A percentile compares a stretch with the other conserved stretches of the same genome.
These are phyloP conservation scores for Calliphora vomitoria DNA, from an alignment of 2,888 invertebrate species.

Conservation along the genomic window DNA sequence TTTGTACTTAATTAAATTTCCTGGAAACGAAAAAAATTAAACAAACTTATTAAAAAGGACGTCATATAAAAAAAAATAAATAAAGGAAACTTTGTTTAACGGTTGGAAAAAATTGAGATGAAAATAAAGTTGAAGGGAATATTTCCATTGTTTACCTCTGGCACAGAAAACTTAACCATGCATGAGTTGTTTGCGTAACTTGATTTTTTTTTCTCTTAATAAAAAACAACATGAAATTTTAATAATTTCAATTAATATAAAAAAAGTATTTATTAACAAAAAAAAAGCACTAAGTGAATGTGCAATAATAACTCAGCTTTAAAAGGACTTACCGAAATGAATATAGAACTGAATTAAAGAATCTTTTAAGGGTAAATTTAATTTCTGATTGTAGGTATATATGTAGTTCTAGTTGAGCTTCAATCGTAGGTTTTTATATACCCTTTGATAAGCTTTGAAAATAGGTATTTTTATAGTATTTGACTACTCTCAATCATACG, in stretches of 20 bases:
- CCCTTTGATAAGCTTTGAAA: too few relatives aligned
- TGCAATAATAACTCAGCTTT: not conserved
- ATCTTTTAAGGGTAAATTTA: too few relatives aligned
- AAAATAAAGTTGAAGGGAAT: slow-evolving; percentile 2
- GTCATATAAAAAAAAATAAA: not conserved
- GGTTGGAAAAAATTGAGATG: not conserved
- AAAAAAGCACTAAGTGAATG: not conserved
- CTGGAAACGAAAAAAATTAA: slow-evolving; percentile 1
- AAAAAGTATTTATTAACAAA: not conserved
- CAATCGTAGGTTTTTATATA: too few relatives aligned
- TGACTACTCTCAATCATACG: too few relatives aligned
- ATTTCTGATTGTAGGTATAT: too few relatives aligned
- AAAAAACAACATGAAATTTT: not conserved
- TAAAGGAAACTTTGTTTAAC: slow-evolving; percentile 6
- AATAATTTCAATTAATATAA: not conserved
- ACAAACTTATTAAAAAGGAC: slow-evolving; percentile 6
- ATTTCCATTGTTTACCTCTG: slow-evolving; percentile 4
- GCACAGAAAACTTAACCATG: not conserved
- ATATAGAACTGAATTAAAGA: not conserved
- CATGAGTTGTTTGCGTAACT: not conserved
- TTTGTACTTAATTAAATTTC: slow-evolving; percentile 32
- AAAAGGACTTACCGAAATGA: not conserved
- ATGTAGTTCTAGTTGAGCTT: too few relatives aligned
- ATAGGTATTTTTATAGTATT: too few relatives aligned
- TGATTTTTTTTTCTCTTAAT: not conserved